Conservation (phyloP, 1,140 invertebrate species). For the Mylabris phalerata region DNA sequence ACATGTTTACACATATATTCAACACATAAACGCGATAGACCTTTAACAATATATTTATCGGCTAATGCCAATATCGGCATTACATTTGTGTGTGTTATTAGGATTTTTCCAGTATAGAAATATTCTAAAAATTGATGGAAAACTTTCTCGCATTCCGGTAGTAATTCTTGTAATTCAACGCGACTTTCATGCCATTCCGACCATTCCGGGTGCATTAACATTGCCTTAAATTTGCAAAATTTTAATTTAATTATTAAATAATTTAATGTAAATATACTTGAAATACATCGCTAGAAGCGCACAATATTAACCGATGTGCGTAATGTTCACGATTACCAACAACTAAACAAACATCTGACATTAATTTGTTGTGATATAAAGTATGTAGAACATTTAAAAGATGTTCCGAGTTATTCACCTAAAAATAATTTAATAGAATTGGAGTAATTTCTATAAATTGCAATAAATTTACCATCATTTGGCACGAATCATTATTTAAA, state of each 20-base stretch:
- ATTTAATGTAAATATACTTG: conserved; percentile 51
- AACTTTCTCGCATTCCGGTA: conserved; percentile 71
- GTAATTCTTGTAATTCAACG: conserved; percentile 73
- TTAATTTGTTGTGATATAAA: conserved; percentile 33
- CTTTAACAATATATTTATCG: conserved; percentile 91
- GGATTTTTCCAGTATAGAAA: conserved; percentile 87
- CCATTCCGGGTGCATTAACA: conserved; percentile 93
- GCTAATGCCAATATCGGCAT: conserved; percentile 80
- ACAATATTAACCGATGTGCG: conserved; percentile 85
- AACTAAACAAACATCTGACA: conserved; percentile 37
- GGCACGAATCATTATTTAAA: conserved; percentile 11
- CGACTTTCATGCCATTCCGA: conserved; percentile 78
- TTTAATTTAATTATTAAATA: no score
- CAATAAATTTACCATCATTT: conserved; percentile 13
- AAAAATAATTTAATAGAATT: no score
- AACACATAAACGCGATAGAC: conserved; percentile 74
- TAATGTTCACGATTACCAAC: conserved; percentile 61
- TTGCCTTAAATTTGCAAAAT: conserved; percentile 54
- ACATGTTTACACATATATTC: conserved; percentile 85
- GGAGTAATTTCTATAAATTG: neutral
- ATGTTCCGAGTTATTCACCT: conserved; percentile 36
- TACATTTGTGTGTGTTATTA: conserved; percentile 74
- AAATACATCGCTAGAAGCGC: conserved; percentile 92
- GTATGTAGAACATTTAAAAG: conserved; percentile 34
- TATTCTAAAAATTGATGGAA: conserved; percentile 89